These are phyloP conservation scores for Macrocentrus cingulum DNA, from an alignment of 1,140 invertebrate genomes.

Conservation along the genomic window DNA sequence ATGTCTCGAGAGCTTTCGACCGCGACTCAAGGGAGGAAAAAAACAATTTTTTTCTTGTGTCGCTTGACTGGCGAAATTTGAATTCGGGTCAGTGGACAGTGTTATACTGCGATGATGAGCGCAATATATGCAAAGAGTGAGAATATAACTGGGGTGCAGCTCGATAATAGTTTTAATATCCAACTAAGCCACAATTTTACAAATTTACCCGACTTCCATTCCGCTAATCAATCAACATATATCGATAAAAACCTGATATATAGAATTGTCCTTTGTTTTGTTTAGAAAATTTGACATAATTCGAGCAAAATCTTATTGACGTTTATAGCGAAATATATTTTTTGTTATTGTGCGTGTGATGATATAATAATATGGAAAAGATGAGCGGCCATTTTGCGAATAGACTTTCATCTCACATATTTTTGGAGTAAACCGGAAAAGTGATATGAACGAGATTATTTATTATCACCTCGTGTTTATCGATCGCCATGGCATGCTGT, in stretches of 20 bases:
- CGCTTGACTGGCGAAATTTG: conserved; percentile 30
- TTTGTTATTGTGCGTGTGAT: too few relatives aligned
- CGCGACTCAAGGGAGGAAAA: background rate
- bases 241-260: background rate
- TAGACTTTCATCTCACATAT: background rate
- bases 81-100: conserved; percentile 36
- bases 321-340: too few relatives aligned
- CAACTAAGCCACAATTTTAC: conserved; percentile 22
- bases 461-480: conserved; percentile 2
- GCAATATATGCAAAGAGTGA: background rate
- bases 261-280: too few relatives aligned
- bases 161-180: too few relatives aligned
- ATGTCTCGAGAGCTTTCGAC: conserved; percentile 7
- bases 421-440: too few relatives aligned
- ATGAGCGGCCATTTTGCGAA: background rate
- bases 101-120: background rate
- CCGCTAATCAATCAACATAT: background rate
- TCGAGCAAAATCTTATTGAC: too few relatives aligned
- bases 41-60: conserved; percentile 11
- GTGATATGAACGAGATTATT: background rate
- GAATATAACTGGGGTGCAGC: conserved; percentile 26
- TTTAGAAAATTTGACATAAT: too few relatives aligned
- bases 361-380: background rate
- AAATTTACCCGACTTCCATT: conserved; percentile 18
- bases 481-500: background rate